Conservation (phyloP, 1,140 invertebrate species). For the Saxidomus purpurata region DNA sequence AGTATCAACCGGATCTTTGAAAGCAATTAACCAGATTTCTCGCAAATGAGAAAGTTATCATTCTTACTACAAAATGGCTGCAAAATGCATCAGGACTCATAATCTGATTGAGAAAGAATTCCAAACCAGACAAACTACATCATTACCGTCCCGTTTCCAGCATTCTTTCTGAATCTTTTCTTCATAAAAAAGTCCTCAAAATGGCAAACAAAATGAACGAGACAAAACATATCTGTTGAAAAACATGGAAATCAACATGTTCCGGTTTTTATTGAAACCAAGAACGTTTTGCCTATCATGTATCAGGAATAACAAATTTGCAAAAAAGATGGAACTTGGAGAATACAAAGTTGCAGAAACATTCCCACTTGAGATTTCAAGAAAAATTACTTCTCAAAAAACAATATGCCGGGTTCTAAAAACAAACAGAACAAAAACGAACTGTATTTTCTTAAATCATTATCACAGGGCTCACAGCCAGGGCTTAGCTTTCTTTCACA, state of each 20-base stretch:
- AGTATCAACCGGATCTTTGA: background rate
- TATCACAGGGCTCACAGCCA: too few species aligned
- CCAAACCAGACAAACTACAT: background rate
- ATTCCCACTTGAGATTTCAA: too few species aligned
- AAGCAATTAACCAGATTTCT: background rate
- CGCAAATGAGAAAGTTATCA: background rate
- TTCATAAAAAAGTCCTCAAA: background rate
- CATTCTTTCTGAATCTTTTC: background rate
- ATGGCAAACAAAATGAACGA: conserved; percentile 10
- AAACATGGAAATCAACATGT: background rate
- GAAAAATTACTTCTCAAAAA: too few species aligned
- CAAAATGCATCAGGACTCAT: background rate
- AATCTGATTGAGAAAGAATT: background rate
- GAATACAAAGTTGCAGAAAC: too few species aligned
- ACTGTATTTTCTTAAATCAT: too few species aligned
- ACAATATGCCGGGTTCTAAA: too few species aligned
- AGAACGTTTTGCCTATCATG: background rate
- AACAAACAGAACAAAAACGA: too few species aligned
- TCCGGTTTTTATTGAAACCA: background rate
- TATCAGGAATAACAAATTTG: background rate
- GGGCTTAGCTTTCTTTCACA: too few species aligned
- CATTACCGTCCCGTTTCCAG: background rate
- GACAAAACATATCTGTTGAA: conserved; percentile 5
- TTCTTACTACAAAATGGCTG: background rate
- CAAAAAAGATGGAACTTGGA: background rate